These are phyloP conservation scores for Eupithecia subfuscata DNA, from an alignment of 2,888 invertebrate genomes.

Conservation along the genomic window DNA sequence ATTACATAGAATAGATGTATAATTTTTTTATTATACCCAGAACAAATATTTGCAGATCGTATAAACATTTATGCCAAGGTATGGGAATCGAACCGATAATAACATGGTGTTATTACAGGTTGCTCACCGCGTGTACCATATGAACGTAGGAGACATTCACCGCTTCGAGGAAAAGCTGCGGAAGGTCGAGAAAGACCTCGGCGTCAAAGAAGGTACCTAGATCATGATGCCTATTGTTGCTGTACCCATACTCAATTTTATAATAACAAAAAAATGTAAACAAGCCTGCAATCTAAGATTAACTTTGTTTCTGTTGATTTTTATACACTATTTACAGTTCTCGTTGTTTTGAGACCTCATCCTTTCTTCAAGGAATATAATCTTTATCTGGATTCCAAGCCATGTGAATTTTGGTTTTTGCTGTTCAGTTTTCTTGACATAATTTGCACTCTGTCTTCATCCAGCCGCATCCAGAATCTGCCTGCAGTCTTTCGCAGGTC, in stretches of 20 bases:
- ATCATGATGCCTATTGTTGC: background rate
- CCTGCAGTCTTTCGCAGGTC: no score
- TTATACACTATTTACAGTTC: background rate
- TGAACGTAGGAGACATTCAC: slow-evolving; percentile 93
- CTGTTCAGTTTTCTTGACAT: background rate
- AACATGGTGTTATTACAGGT: slow-evolving; percentile 65
- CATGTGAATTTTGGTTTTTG: background rate
- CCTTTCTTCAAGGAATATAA: background rate
- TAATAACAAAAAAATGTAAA: background rate
- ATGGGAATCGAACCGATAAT: background rate
- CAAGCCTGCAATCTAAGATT: no score
- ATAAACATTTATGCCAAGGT: no score
- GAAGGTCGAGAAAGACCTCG: slow-evolving; percentile 91
- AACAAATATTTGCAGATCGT: no score
- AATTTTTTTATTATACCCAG: no score
- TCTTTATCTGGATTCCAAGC: background rate
- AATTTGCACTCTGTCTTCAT: background rate
- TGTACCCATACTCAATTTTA: background rate
- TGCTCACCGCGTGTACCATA: slow-evolving; percentile 88
- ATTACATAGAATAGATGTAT: no score
- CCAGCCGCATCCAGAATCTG: no score
- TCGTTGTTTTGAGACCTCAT: background rate
- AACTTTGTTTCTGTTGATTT: no score
- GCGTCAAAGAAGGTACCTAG: slow-evolving; percentile 88
- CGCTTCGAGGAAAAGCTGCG: slow-evolving; percentile 96